Percentiles rank a stretch among this genome's conserved stretches.
Conservation (phyloP, 2,797 vertebrate species). For the Gymnodraco acuticeps region DNA sequence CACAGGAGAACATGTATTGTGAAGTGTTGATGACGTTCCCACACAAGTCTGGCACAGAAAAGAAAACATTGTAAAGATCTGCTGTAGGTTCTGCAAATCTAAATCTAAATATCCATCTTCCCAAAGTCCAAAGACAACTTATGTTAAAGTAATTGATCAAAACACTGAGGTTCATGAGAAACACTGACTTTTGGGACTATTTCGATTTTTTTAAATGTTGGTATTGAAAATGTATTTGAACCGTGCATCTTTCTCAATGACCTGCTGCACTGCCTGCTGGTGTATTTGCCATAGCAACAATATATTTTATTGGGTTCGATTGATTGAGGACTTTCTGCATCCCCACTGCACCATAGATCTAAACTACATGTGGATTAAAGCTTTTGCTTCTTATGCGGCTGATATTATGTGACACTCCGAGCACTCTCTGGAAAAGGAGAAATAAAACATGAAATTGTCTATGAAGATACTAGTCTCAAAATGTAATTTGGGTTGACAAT, state of each 20-base stretch:
- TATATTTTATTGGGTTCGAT: not conserved
- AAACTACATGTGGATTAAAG: not conserved
- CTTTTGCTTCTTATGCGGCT: not conserved
- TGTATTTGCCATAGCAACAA: conserved; percentile 27
- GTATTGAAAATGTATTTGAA: conserved; percentile 40
- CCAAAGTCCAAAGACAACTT: not conserved
- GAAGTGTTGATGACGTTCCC: not conserved
- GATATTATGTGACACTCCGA: not conserved
- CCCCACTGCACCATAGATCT: not conserved
- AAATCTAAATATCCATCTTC: not conserved
- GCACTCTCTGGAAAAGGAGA: too few species aligned
- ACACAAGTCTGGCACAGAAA: not conserved
- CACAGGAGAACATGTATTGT: not conserved
- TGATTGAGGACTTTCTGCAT: not conserved
- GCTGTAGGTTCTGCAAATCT: too few species aligned
- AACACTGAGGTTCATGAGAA: conserved; percentile 7
- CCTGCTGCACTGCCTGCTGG: conserved; percentile 74
- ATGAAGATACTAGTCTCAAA: conserved; percentile 6
- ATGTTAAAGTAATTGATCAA: conserved; percentile 7
- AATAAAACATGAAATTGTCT: too few species aligned
- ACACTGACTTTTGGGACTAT: not conserved
- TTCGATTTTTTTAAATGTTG: not conserved
- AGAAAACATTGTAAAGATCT: too few species aligned
- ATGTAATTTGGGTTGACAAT: conserved; percentile 19
- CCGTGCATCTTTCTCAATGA: conserved; percentile 44